Evolutionary conservation across 2,797 vertebrate genomes (phyloP).

Genomic region (Pyrrhura leucotis): DNA sequence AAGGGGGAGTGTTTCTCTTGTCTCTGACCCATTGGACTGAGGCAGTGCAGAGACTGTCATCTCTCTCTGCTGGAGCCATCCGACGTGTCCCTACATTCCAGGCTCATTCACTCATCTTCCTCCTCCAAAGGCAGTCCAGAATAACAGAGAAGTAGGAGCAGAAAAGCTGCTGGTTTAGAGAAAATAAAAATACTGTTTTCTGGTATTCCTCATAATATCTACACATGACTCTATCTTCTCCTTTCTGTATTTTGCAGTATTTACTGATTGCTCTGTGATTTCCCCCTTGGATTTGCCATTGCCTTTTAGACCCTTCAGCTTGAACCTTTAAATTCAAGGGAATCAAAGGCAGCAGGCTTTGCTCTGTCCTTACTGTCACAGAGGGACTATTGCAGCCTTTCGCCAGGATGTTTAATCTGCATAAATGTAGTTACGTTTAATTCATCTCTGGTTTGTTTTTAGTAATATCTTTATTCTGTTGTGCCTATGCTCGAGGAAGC

Average conservation of each 20-base stretch:
- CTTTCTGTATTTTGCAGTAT: not conserved
- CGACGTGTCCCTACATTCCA: fast-evolving
- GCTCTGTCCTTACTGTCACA: not conserved
- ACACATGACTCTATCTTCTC: not conserved
- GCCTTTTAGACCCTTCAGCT: not conserved
- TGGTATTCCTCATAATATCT: not conserved
- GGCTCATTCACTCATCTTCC: fast-evolving
- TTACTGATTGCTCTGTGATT: not conserved
- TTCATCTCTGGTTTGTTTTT: not conserved
- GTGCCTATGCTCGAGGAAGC: not conserved
- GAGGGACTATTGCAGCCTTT: not conserved
- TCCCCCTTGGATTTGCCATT: not conserved
- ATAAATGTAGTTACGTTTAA: fast-evolving
- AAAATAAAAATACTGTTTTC: not conserved
- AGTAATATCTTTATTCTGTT: not conserved
- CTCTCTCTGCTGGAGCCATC: not conserved
- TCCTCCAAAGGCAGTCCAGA: not conserved
- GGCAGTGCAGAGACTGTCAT: not conserved
- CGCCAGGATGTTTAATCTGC: fast-evolving
- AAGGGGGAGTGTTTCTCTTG: not conserved
- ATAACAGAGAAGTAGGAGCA: not conserved
- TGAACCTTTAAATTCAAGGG: not conserved
- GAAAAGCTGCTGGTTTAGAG: not conserved
- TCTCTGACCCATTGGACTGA: not conserved
- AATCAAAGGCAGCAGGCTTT: not conserved